Base-by-base conservation (phyloP, 2,888 invertebrate genomes). In the Congeria kusceri region DNA sequence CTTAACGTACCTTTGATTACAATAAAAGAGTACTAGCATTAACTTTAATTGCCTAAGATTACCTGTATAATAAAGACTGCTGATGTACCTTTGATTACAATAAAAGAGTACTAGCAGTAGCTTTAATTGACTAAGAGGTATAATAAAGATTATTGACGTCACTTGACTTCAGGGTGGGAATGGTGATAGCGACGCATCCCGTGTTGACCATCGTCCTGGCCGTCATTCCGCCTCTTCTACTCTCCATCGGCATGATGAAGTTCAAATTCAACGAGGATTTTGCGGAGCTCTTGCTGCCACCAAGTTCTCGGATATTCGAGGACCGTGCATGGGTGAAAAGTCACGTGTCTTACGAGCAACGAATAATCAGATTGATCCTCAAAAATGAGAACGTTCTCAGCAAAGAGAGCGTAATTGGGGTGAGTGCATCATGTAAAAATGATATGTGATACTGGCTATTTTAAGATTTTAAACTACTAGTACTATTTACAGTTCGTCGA, bases 181-280 rank as follows among this genome's bases (percentile, higher is more conserved):
- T 75, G 15, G 62, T 53, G 5, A 76, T 82, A 18, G 77, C 82
- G 0, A 27, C 46, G 25, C 49, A 68, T 20, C 82, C 82, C 13
- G n/a, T 68, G 20, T 44, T 58, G 9, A 78, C 78, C 20, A 78
- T 82, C 46, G 47, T 61, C 28, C 58, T 82, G 32, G 78, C 77
- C 44, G 72, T 82, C 53, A 44, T 76, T 3, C 44, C 77, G 9
- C 82, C 82, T 1, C 56, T 58, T 9, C 53, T 82, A 15, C 62
- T 82, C 20, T 64, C 64, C 44, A 72, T 82, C 29, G 83, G 83
- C 0, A 80, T 80, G 47, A 66, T 80, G 7, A 71, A 80, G 44
- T 83, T 75, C 63, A 61, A 69, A 47, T 75, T 83, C 20, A 75
- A 83, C 59, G 75, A 80, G 63, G 83, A 83, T 49, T 80, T 83